Evolutionary conservation across 2,797 vertebrate species (phyloP).

Genomic region (Argentina silus): DNA sequence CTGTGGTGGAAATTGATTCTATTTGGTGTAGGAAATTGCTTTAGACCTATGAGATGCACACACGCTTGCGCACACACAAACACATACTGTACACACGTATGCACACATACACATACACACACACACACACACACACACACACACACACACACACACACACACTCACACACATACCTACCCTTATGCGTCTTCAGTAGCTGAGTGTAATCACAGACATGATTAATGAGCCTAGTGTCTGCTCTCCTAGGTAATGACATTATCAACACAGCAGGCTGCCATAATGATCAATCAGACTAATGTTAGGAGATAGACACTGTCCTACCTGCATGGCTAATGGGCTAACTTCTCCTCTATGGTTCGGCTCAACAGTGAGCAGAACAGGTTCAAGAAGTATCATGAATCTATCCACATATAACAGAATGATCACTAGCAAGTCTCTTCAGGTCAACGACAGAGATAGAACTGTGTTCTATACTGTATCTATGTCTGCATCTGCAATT

Average conservation of each 20-base stretch:
- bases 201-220: constrained; percentile 54
- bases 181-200: background rate
- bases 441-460: background rate
- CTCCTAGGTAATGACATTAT: constrained; percentile 64
- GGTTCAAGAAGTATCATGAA: background rate
- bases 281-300: constrained; percentile 71
- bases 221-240: constrained; percentile 63
- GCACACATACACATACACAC: background rate
- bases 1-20: background rate
- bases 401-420: background rate
- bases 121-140: too few relatives aligned
- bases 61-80: background rate
- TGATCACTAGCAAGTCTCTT: background rate
- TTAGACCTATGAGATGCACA: constrained; percentile 5
- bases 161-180: constrained; percentile 5
- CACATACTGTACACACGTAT: too few relatives aligned
- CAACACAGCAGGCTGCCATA: constrained; percentile 45
- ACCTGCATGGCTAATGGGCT: constrained; percentile 38
- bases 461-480: too few relatives aligned
- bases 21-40: background rate
- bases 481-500: background rate
- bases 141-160: background rate
- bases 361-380: background rate
- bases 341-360: background rate
- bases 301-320: constrained; percentile 60